These are phyloP conservation scores for Aldrovandia affinis DNA, from an alignment of 2,797 vertebrate genomes.

Conservation along the genomic window DNA sequence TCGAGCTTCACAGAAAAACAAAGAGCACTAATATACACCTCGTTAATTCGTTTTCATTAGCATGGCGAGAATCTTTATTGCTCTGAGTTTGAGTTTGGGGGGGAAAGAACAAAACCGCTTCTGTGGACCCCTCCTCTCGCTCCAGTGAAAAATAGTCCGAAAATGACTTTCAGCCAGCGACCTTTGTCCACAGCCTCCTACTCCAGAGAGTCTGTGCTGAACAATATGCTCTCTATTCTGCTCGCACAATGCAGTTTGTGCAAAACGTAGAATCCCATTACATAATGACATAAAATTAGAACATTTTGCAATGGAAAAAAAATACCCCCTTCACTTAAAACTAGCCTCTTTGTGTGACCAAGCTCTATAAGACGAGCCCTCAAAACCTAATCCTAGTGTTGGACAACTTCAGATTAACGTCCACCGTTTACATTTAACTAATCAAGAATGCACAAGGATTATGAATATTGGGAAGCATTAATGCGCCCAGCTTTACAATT, in stretches of 20 bases:
- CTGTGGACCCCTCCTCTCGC: conserved; percentile 1
- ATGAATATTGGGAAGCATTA: background rate
- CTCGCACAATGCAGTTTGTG: conserved; percentile 19
- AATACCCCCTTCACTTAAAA: background rate
- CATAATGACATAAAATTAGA: conserved; percentile 24
- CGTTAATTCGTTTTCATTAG: conserved; percentile 1
- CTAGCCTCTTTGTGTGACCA: background rate
- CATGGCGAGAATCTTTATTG: background rate
- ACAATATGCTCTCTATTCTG: conserved; percentile 27
- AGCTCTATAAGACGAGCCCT: background rate
- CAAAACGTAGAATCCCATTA: conserved; percentile 21
- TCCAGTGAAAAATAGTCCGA: conserved; percentile 20
- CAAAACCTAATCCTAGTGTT: background rate
- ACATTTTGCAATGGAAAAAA: background rate
- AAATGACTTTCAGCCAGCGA: conserved; percentile 9
- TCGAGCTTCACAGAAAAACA: background rate
- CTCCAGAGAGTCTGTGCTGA: background rate
- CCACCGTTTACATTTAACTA: background rate
- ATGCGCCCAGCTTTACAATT: background rate
- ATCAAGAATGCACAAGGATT: background rate
- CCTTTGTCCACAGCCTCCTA: conserved; percentile 28
- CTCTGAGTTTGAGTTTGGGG: conserved; percentile 11
- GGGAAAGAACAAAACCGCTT: background rate
- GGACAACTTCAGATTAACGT: background rate
- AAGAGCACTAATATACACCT: background rate